Evolutionary conservation across 1,140 invertebrate genomes (phyloP).

Genomic region (Hyles euphorbiae): DNA sequence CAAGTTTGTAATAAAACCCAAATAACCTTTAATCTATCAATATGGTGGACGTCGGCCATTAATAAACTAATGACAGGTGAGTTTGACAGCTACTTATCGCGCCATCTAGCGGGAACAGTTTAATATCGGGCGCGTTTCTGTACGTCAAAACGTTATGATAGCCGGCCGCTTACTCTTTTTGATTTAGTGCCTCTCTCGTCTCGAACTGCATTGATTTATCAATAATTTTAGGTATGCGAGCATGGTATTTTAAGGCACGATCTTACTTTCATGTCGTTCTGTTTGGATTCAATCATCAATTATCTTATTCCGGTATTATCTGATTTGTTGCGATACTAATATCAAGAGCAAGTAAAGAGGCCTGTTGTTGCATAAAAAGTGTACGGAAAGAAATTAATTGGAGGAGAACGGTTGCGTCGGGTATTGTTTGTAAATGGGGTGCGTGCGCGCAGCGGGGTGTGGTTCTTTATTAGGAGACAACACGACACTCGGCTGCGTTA

Average conservation of each 20-base stretch:
- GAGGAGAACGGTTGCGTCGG: conserved; percentile 28
- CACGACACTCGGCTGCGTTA: conserved; percentile 7
- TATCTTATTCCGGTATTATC: conserved; percentile 60
- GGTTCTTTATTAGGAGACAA: conserved; percentile 31
- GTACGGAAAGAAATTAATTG: conserved; percentile 3
- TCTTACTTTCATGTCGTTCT: conserved; percentile 70
- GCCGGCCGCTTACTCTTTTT: conserved; percentile 47
- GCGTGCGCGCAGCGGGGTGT: conserved; percentile 47
- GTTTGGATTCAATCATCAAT: conserved; percentile 69
- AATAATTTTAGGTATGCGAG: conserved; percentile 68
- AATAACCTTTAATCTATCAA: conserved; percentile 53
- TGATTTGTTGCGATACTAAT: conserved; percentile 59
- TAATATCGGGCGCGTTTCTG: conserved; percentile 57
- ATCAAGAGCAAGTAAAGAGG: conserved; percentile 8
- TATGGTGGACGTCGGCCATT: conserved; percentile 49
- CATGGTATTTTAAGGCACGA: conserved; percentile 66
- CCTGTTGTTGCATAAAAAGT: conserved; percentile 1
- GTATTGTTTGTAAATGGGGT: conserved; percentile 68
- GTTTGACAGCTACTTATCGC: conserved; percentile 67
- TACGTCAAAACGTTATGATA: conserved; percentile 68
- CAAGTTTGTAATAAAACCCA: conserved; percentile 30
- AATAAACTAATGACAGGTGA: conserved; percentile 68
- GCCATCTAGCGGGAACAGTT: conserved; percentile 67
- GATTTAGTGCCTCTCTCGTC: conserved; percentile 66
- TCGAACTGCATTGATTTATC: conserved; percentile 71